A percentile compares a stretch with the other conserved stretches of the same genome.
Conservation (phyloP, 2,113 vertebrate genomes). For the Tyto alba region DNA sequence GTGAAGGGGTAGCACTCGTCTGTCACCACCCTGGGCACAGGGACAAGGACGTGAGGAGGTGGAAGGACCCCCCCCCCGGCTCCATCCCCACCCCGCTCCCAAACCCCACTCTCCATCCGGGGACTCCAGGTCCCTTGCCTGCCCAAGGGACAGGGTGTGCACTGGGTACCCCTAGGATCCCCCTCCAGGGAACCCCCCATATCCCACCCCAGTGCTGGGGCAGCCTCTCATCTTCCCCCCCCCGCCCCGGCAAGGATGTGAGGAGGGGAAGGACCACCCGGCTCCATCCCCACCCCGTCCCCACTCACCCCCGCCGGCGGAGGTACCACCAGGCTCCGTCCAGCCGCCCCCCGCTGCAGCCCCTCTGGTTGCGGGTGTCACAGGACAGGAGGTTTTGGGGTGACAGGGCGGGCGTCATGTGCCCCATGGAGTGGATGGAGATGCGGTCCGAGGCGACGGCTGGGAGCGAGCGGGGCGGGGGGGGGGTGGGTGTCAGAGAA, state of each 20-base stretch:
- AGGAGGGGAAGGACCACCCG: too few relatives aligned
- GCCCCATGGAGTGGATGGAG: conserved; percentile 98
- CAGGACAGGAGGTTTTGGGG: conserved; percentile 96
- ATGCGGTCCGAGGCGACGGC: conserved; percentile 95
- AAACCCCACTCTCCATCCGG: neutral
- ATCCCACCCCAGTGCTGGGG: too few relatives aligned
- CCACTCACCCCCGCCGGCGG: conserved; percentile 82
- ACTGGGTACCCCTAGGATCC: accelerated
- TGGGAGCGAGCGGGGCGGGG: neutral
- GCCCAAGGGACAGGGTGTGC: neutral
- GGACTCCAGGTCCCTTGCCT: too few relatives aligned
- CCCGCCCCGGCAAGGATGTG: too few relatives aligned
- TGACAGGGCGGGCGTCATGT: conserved; percentile 91
- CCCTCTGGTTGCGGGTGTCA: conserved; percentile 88
- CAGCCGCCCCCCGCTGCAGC: conserved; percentile 85
- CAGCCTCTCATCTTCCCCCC: neutral
- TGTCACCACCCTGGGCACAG: conserved; percentile 83
- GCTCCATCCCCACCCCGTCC: accelerated
- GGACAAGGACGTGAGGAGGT: neutral
- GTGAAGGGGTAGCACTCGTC: conserved; percentile 90
- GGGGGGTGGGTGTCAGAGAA: too few relatives aligned
- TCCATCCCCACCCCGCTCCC: neutral
- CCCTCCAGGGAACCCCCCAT: neutral
- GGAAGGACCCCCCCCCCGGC: accelerated
- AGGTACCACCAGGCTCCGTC: conserved; percentile 97